A percentile compares a stretch with the other conserved stretches of the same genome.
Conservation (phyloP, 2,797 vertebrate species). For the Neosilurus hyrtlii region DNA sequence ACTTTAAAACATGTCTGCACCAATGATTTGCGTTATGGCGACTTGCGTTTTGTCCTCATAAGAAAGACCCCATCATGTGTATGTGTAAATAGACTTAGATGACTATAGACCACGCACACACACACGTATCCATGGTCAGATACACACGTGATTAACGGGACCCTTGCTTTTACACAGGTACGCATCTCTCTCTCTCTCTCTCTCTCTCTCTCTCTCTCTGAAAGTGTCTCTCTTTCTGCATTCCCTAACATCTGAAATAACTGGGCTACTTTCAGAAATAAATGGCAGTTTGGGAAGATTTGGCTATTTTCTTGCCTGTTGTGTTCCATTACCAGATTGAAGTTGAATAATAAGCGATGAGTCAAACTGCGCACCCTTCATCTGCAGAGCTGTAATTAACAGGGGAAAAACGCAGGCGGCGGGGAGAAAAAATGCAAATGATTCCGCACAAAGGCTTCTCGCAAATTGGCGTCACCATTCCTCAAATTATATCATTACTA, state of each 20-base stretch:
- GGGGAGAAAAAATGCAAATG: constrained; percentile 89
- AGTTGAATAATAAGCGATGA: constrained; percentile 99
- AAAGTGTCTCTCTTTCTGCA: constrained; percentile 80
- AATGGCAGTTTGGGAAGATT: constrained; percentile 82
- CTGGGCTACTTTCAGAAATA: constrained; percentile 84
- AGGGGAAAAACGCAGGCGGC: constrained; percentile 87
- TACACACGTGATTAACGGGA: constrained; percentile 2
- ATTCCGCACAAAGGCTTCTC: constrained; percentile 97
- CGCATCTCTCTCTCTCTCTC: constrained; percentile 1
- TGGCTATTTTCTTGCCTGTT: constrained; percentile 89
- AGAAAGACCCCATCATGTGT: no score
- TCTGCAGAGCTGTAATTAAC: constrained; percentile 98
- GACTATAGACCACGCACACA: neutral
- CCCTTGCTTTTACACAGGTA: neutral
- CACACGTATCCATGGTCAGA: neutral
- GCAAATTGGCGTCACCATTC: constrained; percentile 99
- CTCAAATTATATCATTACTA: constrained; percentile 99
- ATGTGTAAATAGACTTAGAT: no score
- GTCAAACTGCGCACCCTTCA: constrained; percentile 98
- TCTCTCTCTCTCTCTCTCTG: neutral
- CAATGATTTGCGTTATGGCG: no score
- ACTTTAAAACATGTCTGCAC: no score
- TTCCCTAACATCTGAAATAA: constrained; percentile 75
- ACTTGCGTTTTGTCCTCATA: no score
- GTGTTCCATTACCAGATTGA: constrained; percentile 98